Percentiles rank a stretch among this genome's conserved stretches.
Conservation (phyloP, 2,113 vertebrate species). For the Tympanuchus pallidicinctus region DNA sequence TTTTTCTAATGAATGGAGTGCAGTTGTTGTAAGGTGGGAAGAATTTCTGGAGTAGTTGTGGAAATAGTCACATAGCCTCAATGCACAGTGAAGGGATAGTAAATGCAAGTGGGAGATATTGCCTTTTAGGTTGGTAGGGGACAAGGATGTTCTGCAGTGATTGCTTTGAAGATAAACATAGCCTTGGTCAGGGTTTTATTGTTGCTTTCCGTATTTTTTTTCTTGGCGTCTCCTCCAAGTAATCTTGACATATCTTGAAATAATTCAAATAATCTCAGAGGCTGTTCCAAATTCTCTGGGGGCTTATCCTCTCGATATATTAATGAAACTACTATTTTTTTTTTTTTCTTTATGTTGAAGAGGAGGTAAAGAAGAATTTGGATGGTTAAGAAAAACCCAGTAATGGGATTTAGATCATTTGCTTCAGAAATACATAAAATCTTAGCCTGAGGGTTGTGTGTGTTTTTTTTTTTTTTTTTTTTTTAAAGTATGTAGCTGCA, state of each 20-base stretch:
- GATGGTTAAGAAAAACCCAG: neutral
- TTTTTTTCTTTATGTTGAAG: neutral
- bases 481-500: slow-evolving; percentile 46
- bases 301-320: neutral
- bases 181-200: neutral
- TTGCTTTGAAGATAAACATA: neutral
- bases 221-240: neutral
- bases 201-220: neutral
- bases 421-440: slow-evolving; percentile 39
- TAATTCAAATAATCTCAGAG: neutral
- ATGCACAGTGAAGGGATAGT: neutral
- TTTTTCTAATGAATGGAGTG: neutral
- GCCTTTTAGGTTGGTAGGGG: neutral
- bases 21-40: neutral
- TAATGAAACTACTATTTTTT: neutral
- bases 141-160: neutral
- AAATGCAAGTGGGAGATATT: neutral
- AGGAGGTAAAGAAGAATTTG: neutral
- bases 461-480: slow-evolving; percentile 57
- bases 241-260: slow-evolving; percentile 10
- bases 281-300: neutral
- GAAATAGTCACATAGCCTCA: neutral
- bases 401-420: neutral
- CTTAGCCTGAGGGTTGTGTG: neutral
- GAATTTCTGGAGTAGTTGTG: neutral